phyloP scores from a whole-genome alignment of 2,797 vertebrate genomes.

The Pipistrellus pipistrellus region DNA sequence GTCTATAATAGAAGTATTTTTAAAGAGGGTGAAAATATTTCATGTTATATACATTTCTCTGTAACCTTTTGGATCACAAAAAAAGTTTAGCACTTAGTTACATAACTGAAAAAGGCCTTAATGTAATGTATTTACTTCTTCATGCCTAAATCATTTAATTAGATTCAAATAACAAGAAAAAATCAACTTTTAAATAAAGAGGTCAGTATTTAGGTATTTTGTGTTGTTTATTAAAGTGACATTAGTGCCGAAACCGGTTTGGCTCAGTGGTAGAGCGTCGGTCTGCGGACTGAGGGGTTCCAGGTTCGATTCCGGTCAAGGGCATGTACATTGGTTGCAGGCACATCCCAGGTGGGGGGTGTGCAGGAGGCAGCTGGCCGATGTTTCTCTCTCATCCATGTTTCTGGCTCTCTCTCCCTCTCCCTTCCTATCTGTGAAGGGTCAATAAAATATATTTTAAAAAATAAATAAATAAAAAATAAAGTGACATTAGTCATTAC shows the following conservation, averaged over 20 bases:
- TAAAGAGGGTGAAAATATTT: constrained; percentile 59
- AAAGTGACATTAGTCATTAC: constrained; percentile 59
- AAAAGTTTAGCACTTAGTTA: constrained; percentile 64
- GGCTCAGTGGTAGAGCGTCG: too few relatives aligned
- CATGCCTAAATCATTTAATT: constrained; percentile 61
- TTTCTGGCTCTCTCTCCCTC: too few relatives aligned
- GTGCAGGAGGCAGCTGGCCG: too few relatives aligned
- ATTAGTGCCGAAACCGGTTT: neutral
- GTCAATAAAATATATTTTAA: too few relatives aligned
- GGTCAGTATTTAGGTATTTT: constrained; percentile 57
- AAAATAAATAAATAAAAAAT: too few relatives aligned
- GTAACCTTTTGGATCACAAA: constrained; percentile 59
- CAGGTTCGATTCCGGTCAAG: too few relatives aligned
- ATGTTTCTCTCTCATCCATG: too few relatives aligned
- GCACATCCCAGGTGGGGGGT: too few relatives aligned
- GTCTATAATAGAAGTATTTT: constrained; percentile 35
- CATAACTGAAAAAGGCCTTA: constrained; percentile 68
- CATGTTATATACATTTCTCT: constrained; percentile 44
- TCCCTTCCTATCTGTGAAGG: too few relatives aligned
- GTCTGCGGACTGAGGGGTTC: too few relatives aligned
- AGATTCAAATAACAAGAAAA: constrained; percentile 71
- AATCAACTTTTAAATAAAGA: constrained; percentile 73
- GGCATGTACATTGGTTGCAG: too few relatives aligned
- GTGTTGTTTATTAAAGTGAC: constrained; percentile 66
- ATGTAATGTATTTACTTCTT: constrained; percentile 65